Conservation (phyloP, 2,888 invertebrate species). For the Sussaba pulchella region DNA sequence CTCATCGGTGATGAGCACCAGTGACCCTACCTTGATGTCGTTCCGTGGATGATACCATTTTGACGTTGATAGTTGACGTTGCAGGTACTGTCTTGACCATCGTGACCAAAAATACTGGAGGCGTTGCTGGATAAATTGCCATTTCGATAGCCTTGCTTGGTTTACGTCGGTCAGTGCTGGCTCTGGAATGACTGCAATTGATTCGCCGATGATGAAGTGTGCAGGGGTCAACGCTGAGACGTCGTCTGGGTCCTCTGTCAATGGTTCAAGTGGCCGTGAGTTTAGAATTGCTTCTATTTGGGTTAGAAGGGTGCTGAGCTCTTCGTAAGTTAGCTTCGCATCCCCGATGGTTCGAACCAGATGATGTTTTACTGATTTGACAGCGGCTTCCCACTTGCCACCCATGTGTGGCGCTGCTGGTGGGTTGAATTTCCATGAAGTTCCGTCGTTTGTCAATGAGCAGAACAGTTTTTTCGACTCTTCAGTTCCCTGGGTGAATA, state of each 20-base stretch:
- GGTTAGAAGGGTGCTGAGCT: slow-evolving; percentile 68
- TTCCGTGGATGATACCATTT: slow-evolving; percentile 38
- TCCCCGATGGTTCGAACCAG: slow-evolving; percentile 65
- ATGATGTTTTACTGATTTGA: slow-evolving; percentile 73
- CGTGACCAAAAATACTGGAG: slow-evolving; percentile 20
- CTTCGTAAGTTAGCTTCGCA: slow-evolving; percentile 68
- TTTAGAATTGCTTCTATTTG: slow-evolving; percentile 73
- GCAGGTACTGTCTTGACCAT: slow-evolving; percentile 31
- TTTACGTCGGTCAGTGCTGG: not conserved
- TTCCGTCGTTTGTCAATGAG: slow-evolving; percentile 52
- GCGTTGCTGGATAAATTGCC: slow-evolving; percentile 31
- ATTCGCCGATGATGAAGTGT: slow-evolving; percentile 32
- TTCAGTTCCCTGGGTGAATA: slow-evolving; percentile 26
- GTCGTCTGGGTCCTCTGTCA: slow-evolving; percentile 62
- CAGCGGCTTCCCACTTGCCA: slow-evolving; percentile 74
- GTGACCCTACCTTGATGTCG: slow-evolving; percentile 31
- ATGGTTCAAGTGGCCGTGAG: slow-evolving; percentile 69
- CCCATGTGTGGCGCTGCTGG: slow-evolving; percentile 73
- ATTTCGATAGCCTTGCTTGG: not conserved
- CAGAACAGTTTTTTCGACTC: not conserved
- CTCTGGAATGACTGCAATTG: slow-evolving; percentile 18
- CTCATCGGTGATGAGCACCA: slow-evolving; percentile 51
- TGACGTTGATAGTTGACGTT: slow-evolving; percentile 11
- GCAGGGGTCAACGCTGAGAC: slow-evolving; percentile 15
- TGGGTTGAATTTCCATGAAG: slow-evolving; percentile 73